Evolutionary conservation across 2,113 vertebrate species (phyloP).

Genomic region (Onychorhynchus coronatus): DNA sequence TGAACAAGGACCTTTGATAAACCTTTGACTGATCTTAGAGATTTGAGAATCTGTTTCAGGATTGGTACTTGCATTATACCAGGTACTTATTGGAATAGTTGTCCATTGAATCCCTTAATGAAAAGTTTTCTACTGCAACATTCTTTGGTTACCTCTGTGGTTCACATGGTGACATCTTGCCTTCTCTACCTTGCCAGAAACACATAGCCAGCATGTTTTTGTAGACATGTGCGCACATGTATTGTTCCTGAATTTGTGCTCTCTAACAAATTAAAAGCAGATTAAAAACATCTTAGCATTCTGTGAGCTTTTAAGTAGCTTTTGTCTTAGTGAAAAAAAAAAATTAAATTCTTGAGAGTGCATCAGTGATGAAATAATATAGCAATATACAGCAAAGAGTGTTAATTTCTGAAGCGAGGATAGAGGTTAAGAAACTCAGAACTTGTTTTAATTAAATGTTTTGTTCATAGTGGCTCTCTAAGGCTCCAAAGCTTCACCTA

Average conservation of each 20-base stretch:
- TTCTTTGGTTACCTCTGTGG: background rate
- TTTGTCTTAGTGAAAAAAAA: background rate
- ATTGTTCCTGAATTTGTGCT: background rate
- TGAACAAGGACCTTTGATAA: background rate
- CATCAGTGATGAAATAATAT: background rate
- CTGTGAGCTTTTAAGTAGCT: background rate
- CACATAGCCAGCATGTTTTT: background rate
- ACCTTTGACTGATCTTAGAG: background rate
- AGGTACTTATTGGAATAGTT: background rate
- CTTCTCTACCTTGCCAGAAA: background rate
- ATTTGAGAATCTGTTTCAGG: background rate
- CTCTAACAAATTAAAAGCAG: background rate
- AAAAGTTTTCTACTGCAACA: background rate
- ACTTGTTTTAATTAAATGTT: background rate
- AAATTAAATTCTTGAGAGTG: background rate
- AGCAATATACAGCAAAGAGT: background rate
- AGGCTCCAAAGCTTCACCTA: background rate
- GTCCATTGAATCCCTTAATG: background rate
- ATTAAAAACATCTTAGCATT: background rate
- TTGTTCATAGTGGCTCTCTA: background rate
- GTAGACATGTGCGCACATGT: rapidly evolving
- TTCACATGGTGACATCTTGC: background rate
- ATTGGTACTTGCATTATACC: background rate
- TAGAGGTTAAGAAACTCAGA: background rate
- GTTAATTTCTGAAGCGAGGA: background rate